Percentiles rank a stretch among this genome's conserved stretches.
phyloP scores from a whole-genome alignment of 2,888 invertebrate genomes.

The Calameuta filiformis region DNA sequence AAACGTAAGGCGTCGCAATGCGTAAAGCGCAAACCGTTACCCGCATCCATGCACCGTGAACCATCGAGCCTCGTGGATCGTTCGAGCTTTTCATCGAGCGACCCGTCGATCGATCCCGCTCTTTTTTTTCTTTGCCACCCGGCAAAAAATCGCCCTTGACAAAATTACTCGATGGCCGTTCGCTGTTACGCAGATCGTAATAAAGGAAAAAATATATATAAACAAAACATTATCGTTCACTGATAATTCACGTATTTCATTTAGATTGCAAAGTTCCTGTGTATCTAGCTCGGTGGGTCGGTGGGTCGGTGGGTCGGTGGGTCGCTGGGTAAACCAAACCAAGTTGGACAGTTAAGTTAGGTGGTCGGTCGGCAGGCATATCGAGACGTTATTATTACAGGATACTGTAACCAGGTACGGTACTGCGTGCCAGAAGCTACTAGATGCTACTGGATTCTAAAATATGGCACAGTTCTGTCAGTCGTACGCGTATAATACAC shows the following conservation, averaged over 20 bases:
- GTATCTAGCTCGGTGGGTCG: constrained; percentile 37
- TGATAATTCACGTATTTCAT: constrained; percentile 33
- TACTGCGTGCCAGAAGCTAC: too few species aligned
- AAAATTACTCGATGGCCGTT: constrained; percentile 55
- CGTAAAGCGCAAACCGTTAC: neutral
- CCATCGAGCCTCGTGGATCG: too few species aligned
- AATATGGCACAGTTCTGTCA: too few species aligned
- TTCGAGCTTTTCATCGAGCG: neutral
- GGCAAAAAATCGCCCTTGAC: constrained; percentile 42
- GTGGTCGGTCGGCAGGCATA: neutral
- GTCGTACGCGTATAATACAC: neutral
- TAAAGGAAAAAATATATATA: neutral
- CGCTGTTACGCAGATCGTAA: constrained; percentile 33
- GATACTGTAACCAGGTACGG: too few species aligned
- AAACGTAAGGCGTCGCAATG: neutral
- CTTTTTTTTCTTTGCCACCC: constrained; percentile 2
- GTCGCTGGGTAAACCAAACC: constrained; percentile 44
- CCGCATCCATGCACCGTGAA: too few species aligned
- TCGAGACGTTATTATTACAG: too few species aligned
- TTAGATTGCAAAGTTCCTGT: neutral
- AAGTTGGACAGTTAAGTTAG: constrained; percentile 25
- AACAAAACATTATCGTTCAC: constrained; percentile 36
- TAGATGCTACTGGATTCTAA: too few species aligned
- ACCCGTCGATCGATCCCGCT: neutral
- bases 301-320: constrained; percentile 41